phyloP scores from a whole-genome alignment of 2,797 vertebrate genomes.

The Diceros bicornis region DNA sequence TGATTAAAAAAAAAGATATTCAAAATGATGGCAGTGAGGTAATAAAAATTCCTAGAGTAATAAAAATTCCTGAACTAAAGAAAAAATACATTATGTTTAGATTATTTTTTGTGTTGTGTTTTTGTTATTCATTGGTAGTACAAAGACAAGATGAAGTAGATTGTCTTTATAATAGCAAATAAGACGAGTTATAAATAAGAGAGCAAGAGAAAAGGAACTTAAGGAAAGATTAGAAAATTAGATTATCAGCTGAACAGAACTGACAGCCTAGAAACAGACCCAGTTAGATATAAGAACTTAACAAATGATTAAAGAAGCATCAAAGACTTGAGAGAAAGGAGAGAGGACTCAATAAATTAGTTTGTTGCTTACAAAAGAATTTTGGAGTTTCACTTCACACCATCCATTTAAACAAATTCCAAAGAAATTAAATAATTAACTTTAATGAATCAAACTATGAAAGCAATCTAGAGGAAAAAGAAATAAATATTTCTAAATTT shows the following conservation, averaged over 20 bases:
- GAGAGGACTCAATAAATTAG: not conserved
- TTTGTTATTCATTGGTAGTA: slow-evolving; percentile 37
- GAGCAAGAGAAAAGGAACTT: slow-evolving; percentile 23
- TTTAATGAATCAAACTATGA: slow-evolving; percentile 35
- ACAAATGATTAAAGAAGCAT: not conserved
- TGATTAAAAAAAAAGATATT: slow-evolving; percentile 35
- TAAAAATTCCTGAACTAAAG: slow-evolving; percentile 42
- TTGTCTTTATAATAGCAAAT: not conserved
- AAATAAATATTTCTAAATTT: slow-evolving; percentile 39
- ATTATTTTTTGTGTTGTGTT: slow-evolving; percentile 44
- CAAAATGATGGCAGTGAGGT: slow-evolving; percentile 30
- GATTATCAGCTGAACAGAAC: slow-evolving; percentile 19
- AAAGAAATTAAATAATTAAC: slow-evolving; percentile 43
- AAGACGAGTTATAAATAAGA: slow-evolving; percentile 47
- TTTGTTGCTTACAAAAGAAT: slow-evolving; percentile 47
- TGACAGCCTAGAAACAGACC: not conserved
- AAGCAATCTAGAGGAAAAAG: not conserved
- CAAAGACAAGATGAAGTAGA: slow-evolving; percentile 20
- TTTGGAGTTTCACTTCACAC: not conserved
- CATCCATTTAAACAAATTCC: slow-evolving; percentile 44
- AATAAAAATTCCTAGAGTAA: slow-evolving; percentile 24
- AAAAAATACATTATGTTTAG: slow-evolving; percentile 46
- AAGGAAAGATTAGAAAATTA: slow-evolving; percentile 24
- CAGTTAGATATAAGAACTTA: not conserved
- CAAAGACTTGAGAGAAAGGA: not conserved